phyloP scores from a whole-genome alignment of 2,888 invertebrate species.

The Steinernema scapterisci region DNA sequence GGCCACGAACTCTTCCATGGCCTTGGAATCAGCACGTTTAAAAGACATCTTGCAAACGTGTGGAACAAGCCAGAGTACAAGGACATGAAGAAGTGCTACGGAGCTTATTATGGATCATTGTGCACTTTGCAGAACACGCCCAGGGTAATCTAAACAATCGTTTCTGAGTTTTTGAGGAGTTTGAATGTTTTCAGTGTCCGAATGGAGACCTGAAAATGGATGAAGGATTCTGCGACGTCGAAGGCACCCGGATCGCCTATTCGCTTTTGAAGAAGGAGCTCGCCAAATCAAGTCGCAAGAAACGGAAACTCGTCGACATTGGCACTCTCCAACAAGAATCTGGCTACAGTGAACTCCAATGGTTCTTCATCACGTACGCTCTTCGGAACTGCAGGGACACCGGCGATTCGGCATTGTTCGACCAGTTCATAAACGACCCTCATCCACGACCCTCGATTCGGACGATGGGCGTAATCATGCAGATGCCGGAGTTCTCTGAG shows the following conservation, averaged over 20 bases:
- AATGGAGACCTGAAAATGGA: background rate
- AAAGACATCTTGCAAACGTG: background rate
- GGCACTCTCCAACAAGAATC: no score
- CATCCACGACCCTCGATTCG: background rate
- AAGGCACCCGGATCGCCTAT: background rate
- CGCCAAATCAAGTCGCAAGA: no score
- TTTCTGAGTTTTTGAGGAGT: no score
- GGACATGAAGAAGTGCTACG: background rate
- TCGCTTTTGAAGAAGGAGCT: background rate
- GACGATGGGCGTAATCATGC: background rate
- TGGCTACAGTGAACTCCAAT: constrained; percentile 6
- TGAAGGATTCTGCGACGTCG: constrained; percentile 7
- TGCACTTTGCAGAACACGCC: background rate
- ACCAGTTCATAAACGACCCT: background rate
- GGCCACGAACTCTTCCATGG: constrained; percentile 4
- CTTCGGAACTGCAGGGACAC: background rate
- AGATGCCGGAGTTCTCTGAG: constrained; percentile 11
- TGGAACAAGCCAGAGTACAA: background rate
- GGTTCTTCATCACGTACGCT: background rate
- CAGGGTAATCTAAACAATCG: background rate
- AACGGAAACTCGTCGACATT: no score
- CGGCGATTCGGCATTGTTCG: background rate
- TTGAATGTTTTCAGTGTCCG: constrained; percentile 6
- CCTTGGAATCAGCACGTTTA: background rate
- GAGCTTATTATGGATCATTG: background rate